These are phyloP conservation scores for Dermatemys mawii DNA, from an alignment of 2,113 vertebrate species.

Conservation along the genomic window DNA sequence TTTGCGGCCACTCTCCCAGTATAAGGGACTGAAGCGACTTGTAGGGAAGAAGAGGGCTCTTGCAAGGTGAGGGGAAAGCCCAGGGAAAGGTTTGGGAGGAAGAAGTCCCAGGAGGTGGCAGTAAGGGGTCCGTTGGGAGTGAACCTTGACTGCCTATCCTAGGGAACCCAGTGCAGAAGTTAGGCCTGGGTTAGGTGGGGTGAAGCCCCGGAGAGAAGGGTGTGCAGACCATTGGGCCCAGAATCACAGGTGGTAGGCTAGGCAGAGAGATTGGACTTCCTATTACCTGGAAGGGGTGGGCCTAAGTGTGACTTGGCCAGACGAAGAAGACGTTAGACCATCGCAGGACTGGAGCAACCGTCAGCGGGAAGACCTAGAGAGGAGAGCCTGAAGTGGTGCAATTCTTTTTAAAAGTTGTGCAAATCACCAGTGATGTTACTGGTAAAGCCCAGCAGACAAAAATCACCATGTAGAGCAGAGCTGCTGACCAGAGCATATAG, in stretches of 20 bases:
- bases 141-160: not conserved
- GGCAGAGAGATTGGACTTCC: not conserved
- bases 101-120: not conserved
- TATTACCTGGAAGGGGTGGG: not conserved
- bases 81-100: not conserved
- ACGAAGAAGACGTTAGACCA: not conserved
- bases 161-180: not conserved
- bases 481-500: not conserved
- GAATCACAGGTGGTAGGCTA: not conserved
- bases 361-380: not conserved
- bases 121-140: not conserved
- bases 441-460: not conserved
- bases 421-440: not conserved
- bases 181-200: not conserved
- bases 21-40: not conserved
- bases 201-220: not conserved
- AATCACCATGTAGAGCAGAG: rapidly evolving
- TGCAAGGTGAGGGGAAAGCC: not conserved
- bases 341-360: not conserved
- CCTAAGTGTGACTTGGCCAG: not conserved
- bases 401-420: not conserved
- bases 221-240: not conserved
- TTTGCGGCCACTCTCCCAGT: not conserved
- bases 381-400: not conserved
- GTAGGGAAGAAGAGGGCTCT: not conserved